These are phyloP conservation scores for Nipponia nippon DNA, from an alignment of 2,113 vertebrate genomes.

Conservation along the genomic window DNA sequence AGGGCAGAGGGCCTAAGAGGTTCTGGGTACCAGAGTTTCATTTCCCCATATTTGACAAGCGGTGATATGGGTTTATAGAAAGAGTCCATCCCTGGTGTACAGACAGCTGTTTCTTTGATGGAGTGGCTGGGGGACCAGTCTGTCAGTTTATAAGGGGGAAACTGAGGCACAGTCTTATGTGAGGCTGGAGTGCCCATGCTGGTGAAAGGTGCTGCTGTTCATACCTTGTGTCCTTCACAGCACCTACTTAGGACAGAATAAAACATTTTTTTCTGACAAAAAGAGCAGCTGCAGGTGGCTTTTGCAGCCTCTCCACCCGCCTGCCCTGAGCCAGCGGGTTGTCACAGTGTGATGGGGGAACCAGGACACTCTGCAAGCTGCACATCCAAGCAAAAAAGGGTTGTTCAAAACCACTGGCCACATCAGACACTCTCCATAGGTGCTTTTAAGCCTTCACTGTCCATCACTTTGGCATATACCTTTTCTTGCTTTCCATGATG, in stretches of 20 bases:
- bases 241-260: not conserved
- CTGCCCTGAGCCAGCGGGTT: not conserved
- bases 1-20: not conserved
- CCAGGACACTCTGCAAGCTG: not conserved
- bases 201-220: not conserved
- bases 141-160: not conserved
- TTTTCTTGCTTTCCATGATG: not conserved
- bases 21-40: too few species aligned
- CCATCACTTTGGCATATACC: not conserved
- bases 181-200: not conserved
- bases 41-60: not conserved
- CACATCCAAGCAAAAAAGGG: not conserved
- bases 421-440: not conserved
- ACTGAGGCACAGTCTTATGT: not conserved
- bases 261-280: not conserved
- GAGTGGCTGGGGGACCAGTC: not conserved
- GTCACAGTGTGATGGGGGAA: not conserved
- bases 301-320: not conserved
- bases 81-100: not conserved
- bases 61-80: rapidly evolving
- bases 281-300: not conserved
- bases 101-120: not conserved
- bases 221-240: not conserved
- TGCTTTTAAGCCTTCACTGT: not conserved
- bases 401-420: not conserved